Evolutionary conservation across 2,797 vertebrate genomes (phyloP), one percentile per base, ranked within the genome.

Genomic region (Pangasius krempfi): DNA sequence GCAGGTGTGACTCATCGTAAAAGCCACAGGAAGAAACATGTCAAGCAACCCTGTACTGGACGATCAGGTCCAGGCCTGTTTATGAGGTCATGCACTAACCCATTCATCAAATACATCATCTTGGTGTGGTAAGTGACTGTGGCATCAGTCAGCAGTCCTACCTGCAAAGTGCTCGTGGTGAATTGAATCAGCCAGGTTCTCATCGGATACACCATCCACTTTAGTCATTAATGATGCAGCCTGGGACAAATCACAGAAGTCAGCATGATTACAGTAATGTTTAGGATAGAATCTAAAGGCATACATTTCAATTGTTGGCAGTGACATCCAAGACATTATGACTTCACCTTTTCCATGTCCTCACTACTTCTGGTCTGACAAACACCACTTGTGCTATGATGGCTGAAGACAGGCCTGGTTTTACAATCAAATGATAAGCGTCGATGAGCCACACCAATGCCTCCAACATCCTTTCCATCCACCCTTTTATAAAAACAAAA

Each of bases 121-220:
- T 86, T 85, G 73, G 66, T 68, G 68, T 83, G 66, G 82, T 73
- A n/a, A 62, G 70, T 56, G 54, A 88, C 84, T 87, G 52, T 20
- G 22, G 54, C 64, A 89, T 89, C 66, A 79, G 58, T 66, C 30
- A 56, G n/a, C 87, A 81, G 47, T 27, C 85, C 84, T 91, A 98
- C 98, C 97, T 92, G 97, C 96, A 86, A 99, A 99, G 92, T 96
- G 97, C 33, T 98, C 95, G 16, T 96, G 94, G 80, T 96, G 95
- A 89, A 97, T 96, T 0, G 96, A 94, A 79, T 98, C 97, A 0
- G 96, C 93, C n/a, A 99, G 92, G 89, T 96, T 97, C 91, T 98
- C 98, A 44, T 98, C 97, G 0, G 97, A 96, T 0, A 97, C 96
- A 85, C 95, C 91, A 81, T 96, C 95, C 20, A 97, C 96, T 89